These are phyloP conservation scores for Caenorhabditis macrosperma DNA, from an alignment of 2,888 invertebrate genomes.

Conservation along the genomic window DNA sequence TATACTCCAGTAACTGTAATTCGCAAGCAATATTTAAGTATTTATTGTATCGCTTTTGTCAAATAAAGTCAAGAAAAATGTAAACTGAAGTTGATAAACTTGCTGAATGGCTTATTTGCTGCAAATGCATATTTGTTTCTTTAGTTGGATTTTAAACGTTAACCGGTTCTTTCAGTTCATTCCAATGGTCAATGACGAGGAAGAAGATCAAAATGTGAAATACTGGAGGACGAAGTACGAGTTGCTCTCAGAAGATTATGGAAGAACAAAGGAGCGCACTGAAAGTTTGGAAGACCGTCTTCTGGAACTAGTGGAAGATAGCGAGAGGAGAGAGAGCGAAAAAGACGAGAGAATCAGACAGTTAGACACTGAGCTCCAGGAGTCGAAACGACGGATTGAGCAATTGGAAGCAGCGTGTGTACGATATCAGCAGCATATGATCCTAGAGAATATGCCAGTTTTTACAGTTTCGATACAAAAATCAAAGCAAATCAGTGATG, in stretches of 20 bases:
- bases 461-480: slow-evolving; percentile 46
- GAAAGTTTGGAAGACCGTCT: slow-evolving; percentile 37
- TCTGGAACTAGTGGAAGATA: slow-evolving; percentile 44
- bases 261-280: slow-evolving; percentile 19
- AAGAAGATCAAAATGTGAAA: slow-evolving; percentile 42
- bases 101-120: slow-evolving; percentile 37
- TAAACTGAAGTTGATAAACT: neutral
- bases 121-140: slow-evolving; percentile 23
- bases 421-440: neutral
- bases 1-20: slow-evolving; percentile 2
- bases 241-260: slow-evolving; percentile 30
- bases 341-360: slow-evolving; percentile 15
- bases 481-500: slow-evolving; percentile 5
- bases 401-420: slow-evolving; percentile 53
- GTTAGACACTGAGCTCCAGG: slow-evolving; percentile 18
- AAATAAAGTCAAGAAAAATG: slow-evolving; percentile 9
- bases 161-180: neutral
- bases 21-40: slow-evolving; percentile 31
- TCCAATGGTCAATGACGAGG: slow-evolving; percentile 38
- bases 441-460: neutral
- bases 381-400: slow-evolving; percentile 31
- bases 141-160: neutral
- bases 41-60: slow-evolving; percentile 6
- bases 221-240: slow-evolving; percentile 57
- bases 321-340: slow-evolving; percentile 18